Conservation (phyloP, 2,113 vertebrate genomes). For the Vidua chalybeata region DNA sequence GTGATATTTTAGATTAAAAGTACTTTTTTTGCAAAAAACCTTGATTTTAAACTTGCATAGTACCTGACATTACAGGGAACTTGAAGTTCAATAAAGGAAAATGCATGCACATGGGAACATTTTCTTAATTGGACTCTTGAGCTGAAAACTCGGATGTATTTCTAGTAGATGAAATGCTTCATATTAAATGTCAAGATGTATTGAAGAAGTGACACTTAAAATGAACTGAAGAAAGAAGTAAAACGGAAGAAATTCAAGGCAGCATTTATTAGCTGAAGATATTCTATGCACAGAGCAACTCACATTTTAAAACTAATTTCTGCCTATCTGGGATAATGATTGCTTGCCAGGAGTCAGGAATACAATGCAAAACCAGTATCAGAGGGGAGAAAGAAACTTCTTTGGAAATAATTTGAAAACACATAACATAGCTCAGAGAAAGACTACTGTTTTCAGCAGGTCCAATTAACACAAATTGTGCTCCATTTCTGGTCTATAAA, state of each 20-base stretch:
- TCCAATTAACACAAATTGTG: background rate
- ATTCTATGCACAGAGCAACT: background rate
- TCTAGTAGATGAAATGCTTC: constrained; percentile 55
- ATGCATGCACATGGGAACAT: constrained; percentile 2
- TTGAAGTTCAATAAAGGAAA: constrained; percentile 41
- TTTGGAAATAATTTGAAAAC: background rate
- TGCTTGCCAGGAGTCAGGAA: background rate
- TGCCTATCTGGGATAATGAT: background rate
- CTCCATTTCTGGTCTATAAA: background rate
- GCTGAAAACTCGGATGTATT: constrained; percentile 32
- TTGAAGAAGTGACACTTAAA: constrained; percentile 58
- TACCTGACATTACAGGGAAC: background rate
- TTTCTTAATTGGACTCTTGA: constrained; percentile 58
- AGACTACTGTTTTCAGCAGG: background rate
- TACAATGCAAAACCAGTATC: background rate
- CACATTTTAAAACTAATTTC: constrained; percentile 5
- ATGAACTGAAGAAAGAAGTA: constrained; percentile 19
- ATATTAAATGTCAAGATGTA: constrained; percentile 56
- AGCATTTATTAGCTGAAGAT: constrained; percentile 4
- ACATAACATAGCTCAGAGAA: background rate
- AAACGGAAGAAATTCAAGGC: constrained; percentile 15
- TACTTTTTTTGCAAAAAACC: background rate
- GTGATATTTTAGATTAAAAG: constrained; percentile 7
- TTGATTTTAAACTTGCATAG: background rate
- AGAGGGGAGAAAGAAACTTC: background rate